Percentiles rank a stretch among this genome's conserved stretches.
phyloP scores from a whole-genome alignment of 2,113 vertebrate genomes.

The Ranitomeya imitator region DNA sequence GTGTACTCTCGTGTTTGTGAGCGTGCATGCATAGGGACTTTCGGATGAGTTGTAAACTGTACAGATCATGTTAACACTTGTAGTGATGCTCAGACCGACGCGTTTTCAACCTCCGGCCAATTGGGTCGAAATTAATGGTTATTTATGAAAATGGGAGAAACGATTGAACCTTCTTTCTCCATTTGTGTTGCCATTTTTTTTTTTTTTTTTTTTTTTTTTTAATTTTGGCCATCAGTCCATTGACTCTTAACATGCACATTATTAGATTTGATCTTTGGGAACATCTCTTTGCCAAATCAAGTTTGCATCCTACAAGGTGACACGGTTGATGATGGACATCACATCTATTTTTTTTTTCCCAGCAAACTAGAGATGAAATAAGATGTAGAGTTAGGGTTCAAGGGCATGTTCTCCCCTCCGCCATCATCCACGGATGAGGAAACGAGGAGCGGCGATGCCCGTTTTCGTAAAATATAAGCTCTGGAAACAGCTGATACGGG shows the following conservation, averaged over 20 bases:
- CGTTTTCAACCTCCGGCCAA: neutral
- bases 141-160: neutral
- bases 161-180: neutral
- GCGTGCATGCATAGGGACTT: neutral
- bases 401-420: neutral
- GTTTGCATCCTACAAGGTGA: constrained; percentile 5
- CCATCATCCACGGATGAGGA: neutral
- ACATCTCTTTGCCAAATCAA: no score
- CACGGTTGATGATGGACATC: neutral
- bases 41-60: neutral
- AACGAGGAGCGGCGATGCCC: neutral
- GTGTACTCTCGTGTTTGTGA: constrained; percentile 22
- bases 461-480: neutral
- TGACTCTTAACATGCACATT: neutral
- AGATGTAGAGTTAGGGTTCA: neutral
- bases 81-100: neutral
- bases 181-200: neutral
- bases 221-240: neutral
- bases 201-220: neutral
- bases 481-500: constrained; percentile 25
- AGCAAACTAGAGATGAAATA: neutral
- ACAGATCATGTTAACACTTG: constrained; percentile 13
- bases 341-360: neutral
- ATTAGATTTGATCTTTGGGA: neutral
- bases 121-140: neutral